Evolutionary conservation across 2,797 vertebrate genomes (phyloP).

Genomic region (Microctenopoma stevenorrisi): DNA sequence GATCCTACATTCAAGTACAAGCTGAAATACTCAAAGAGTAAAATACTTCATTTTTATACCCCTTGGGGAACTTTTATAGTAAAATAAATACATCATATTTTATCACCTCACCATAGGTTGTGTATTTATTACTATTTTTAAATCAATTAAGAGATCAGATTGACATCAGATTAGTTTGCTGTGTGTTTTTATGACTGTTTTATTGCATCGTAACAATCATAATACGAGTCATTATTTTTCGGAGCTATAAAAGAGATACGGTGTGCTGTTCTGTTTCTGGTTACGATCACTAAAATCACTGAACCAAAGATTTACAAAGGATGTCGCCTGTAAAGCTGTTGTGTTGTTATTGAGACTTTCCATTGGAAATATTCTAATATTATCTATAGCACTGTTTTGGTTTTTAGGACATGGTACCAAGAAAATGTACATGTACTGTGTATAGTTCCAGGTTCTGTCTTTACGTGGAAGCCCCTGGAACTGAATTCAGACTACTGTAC

Average conservation of each 20-base stretch:
- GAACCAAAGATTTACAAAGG: background rate
- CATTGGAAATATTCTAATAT: background rate
- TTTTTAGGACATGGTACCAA: slow-evolving; percentile 8
- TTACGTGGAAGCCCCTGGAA: background rate
- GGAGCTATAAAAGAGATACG: background rate
- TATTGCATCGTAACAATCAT: background rate
- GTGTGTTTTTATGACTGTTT: background rate
- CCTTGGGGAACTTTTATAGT: background rate
- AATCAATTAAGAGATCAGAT: background rate
- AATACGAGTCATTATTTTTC: background rate
- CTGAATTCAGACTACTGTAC: background rate
- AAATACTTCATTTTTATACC: no score
- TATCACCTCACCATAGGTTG: background rate
- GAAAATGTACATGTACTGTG: background rate
- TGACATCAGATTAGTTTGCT: background rate
- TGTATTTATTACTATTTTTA: background rate
- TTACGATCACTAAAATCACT: background rate
- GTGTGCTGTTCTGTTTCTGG: background rate
- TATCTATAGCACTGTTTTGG: background rate
- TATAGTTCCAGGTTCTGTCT: background rate
- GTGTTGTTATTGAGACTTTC: background rate
- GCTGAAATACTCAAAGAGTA: no score
- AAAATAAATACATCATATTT: background rate
- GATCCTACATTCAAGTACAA: background rate
- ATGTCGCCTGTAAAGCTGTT: slow-evolving; percentile 5